phyloP scores from a whole-genome alignment of 1,140 invertebrate species.

The Meloidogyne floridensis region DNA sequence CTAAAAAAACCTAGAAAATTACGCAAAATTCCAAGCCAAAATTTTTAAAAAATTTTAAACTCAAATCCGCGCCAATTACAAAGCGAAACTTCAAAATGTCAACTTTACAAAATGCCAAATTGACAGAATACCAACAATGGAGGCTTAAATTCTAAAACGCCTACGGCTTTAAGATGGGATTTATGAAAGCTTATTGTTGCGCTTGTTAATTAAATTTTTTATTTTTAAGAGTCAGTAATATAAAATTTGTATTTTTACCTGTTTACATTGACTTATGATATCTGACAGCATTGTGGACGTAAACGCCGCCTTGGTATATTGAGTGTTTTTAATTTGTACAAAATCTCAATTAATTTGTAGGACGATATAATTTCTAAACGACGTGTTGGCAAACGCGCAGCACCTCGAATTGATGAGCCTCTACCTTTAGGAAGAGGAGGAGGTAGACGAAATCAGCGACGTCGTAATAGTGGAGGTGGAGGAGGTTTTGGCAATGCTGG shows the following conservation, averaged over 20 bases:
- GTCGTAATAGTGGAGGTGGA: too few species aligned
- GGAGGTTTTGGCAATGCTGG: conserved; percentile 2
- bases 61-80: too few species aligned
- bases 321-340: background rate
- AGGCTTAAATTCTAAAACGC: too few species aligned
- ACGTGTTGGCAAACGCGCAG: conserved; percentile 13
- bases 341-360: conserved; percentile 18
- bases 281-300: background rate
- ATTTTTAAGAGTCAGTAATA: background rate
- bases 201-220: too few species aligned
- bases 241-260: background rate
- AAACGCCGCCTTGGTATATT: conserved; percentile 1
- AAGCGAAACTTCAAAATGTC: too few species aligned
- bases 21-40: too few species aligned
- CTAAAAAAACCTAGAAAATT: too few species aligned
- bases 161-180: too few species aligned
- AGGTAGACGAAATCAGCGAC: background rate
- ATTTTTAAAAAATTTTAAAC: too few species aligned
- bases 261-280: conserved; percentile 3
- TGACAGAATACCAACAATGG: too few species aligned
- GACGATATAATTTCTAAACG: conserved; percentile 21
- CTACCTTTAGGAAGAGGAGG: background rate
- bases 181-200: too few species aligned
- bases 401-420: conserved; percentile 7
- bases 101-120: too few species aligned